phyloP scores from a whole-genome alignment of 2,888 invertebrate genomes.

The Cheiracanthium punctorium region DNA sequence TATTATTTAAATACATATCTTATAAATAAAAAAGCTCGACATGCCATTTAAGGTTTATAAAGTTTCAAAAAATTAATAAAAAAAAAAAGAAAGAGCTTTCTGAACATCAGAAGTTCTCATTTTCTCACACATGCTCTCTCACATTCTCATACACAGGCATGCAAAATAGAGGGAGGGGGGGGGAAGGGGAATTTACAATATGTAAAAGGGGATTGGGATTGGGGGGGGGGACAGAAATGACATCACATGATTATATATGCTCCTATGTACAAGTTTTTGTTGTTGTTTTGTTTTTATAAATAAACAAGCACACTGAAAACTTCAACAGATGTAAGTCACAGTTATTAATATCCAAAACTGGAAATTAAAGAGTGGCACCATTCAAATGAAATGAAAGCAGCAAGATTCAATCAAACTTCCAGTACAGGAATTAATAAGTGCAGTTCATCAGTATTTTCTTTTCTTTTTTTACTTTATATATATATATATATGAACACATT shows the following conservation, averaged over 20 bases:
- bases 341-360: slow-evolving; percentile 49
- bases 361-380: slow-evolving; percentile 41
- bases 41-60: slow-evolving; percentile 28
- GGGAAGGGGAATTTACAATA: slow-evolving; percentile 40
- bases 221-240: slow-evolving; percentile 23
- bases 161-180: no score
- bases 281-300: no score
- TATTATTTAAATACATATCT: neutral
- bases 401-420: neutral
- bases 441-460: no score
- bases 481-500: slow-evolving; percentile 33
- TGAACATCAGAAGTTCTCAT: neutral
- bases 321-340: slow-evolving; percentile 50
- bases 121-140: slow-evolving; percentile 7
- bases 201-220: slow-evolving; percentile 21
- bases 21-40: slow-evolving; percentile 52
- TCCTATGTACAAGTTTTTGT: slow-evolving; percentile 56
- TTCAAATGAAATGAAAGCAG: slow-evolving; percentile 11
- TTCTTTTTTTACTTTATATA: slow-evolving; percentile 34
- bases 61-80: slow-evolving; percentile 27
- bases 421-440: slow-evolving; percentile 31
- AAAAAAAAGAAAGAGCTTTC: no score
- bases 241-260: slow-evolving; percentile 40
- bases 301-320: slow-evolving; percentile 66
- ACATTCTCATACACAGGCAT: slow-evolving; percentile 15